Evolutionary conservation across 2,113 vertebrate species (phyloP), one percentile per base, ranked within the genome.

Genomic region (Drymodes brunneopygia): DNA sequence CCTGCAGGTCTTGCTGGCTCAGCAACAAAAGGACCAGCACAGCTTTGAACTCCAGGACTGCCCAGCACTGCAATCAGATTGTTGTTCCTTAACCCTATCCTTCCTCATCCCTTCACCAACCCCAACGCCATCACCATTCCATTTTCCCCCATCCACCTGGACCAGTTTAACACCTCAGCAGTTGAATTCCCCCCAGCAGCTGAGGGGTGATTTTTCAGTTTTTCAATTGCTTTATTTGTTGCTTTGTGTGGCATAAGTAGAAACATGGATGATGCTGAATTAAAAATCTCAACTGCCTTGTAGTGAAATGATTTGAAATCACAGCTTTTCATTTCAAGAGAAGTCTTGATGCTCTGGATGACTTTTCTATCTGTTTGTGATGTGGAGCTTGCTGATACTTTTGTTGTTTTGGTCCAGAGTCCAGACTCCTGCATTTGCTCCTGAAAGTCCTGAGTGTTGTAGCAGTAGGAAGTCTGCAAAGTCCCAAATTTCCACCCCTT

Each of bases 161-260:
- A 50, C 3, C 35, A 38, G 7, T 29, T 61, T 6, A 67, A 60
- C 29, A 75, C 20, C 65, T 18, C 70, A 40, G 42, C 24, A 42
- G 27, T 1, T 45, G 21, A 71, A 47, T 19, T 53, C 73, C 47
- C 64, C 56, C 6, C 50, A 81, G 73, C 24, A 82, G 61, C 47
- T 18, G 10, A 64, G 40, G 23, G n/a, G 16, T 6, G 40, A 22
- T 42, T 42, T 42, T 13, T 42, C 42, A 42, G 42, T 42, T 42
- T 42, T 42, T 42, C 94, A 96, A 93, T 91, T 87, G 88, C 65
- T 93, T 87, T 84, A 66, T 90, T 95, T 96, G 60, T 94, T 87
- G 79, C 65, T 62, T 86, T 94, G 75, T 58, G 70, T 78, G 84
- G 35, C 69, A 54, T 84, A 78, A 92, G 16, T 89, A 57, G 81